phyloP scores from a whole-genome alignment of 1,140 invertebrate genomes.

The Galleria mellonella region DNA sequence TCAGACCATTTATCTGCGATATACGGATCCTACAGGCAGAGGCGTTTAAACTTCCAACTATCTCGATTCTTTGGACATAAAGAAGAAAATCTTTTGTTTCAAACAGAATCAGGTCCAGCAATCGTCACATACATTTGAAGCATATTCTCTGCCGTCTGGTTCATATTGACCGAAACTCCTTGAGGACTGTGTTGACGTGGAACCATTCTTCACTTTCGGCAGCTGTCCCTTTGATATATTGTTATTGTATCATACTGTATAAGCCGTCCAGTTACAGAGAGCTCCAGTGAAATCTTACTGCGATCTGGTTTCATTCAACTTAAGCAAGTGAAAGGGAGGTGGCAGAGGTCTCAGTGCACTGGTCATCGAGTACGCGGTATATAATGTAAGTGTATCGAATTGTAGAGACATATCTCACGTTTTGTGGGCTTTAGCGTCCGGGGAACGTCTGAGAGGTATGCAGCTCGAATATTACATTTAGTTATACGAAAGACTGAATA shows the following conservation, averaged over 20 bases:
- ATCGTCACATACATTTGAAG: no score
- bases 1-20: no score
- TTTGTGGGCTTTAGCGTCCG: no score
- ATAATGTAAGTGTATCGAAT: background rate
- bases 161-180: slow-evolving; percentile 22
- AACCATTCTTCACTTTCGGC: slow-evolving; percentile 43
- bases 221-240: slow-evolving; percentile 43
- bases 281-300: no score
- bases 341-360: background rate
- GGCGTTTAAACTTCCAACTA: no score
- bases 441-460: background rate
- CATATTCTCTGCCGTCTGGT: background rate
- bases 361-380: background rate
- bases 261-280: slow-evolving; percentile 13
- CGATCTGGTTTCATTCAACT: no score
- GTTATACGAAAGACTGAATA: no score
- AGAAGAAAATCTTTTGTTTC: no score
- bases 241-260: slow-evolving; percentile 34
- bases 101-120: no score
- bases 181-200: slow-evolving; percentile 21
- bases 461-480: background rate
- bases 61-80: no score
- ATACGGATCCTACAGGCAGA: no score
- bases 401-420: background rate
- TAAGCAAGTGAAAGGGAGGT: no score